phyloP scores from a whole-genome alignment of 2,888 invertebrate species.

The Coelopa pilipes region DNA sequence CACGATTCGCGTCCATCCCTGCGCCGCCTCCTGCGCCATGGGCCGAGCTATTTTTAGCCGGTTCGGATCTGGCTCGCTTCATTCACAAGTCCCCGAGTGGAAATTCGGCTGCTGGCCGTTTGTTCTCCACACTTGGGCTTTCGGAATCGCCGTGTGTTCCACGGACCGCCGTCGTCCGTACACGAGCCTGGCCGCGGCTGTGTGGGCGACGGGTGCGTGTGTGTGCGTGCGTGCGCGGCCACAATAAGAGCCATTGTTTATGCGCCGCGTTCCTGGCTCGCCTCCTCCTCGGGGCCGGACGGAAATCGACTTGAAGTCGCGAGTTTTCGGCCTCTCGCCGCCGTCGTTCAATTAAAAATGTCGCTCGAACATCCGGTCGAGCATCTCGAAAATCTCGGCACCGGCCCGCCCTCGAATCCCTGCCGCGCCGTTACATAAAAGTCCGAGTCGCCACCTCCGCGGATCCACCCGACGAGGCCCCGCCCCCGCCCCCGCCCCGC shows the following conservation, averaged over 20 bases:
- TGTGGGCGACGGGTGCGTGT: not conserved
- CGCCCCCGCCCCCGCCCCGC: not conserved
- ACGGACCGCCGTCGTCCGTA: no score
- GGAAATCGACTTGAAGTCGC: conserved; percentile 31
- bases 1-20: no score
- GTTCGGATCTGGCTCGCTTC: no score
- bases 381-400: conserved; percentile 18
- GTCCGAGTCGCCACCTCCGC: not conserved
- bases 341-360: conserved; percentile 59
- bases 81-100: no score
- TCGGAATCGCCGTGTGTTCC: no score
- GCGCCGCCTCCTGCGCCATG: no score
- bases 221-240: not conserved
- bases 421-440: not conserved
- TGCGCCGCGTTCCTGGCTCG: conserved; percentile 10
- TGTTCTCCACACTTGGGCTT: no score
- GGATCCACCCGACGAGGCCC: no score
- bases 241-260: conserved; percentile 35
- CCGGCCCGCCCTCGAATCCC: not conserved
- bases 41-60: no score
- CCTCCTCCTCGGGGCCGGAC: not conserved
- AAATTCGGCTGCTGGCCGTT: no score
- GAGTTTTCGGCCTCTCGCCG: conserved; percentile 24
- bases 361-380: conserved; percentile 61
- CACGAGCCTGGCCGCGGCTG: not conserved